These are phyloP conservation scores for Sinosuthora webbiana DNA, from an alignment of 2,113 vertebrate genomes.

Conservation along the genomic window DNA sequence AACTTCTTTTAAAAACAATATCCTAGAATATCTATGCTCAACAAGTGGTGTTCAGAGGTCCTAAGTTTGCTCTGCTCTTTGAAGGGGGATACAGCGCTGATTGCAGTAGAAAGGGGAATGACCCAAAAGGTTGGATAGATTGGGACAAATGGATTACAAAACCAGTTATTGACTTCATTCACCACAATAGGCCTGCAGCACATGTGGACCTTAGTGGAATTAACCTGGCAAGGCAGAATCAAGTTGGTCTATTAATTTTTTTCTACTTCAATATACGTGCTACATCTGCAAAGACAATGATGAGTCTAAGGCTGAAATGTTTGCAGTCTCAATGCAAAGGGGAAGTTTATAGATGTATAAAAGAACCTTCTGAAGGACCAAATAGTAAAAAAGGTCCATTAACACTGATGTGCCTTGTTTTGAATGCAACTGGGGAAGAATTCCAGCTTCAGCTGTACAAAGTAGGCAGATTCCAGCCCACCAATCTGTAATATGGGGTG, in stretches of 20 bases:
- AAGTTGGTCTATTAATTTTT: background rate
- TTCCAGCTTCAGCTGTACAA: background rate
- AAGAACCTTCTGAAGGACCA: background rate
- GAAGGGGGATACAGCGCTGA: background rate
- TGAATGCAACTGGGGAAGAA: background rate
- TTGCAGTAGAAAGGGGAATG: background rate
- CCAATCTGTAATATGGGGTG: fast-evolving
- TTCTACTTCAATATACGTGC: background rate
- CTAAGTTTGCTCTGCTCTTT: background rate
- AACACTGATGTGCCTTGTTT: background rate
- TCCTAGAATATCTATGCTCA: background rate
- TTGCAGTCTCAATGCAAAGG: background rate
- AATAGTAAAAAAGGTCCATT: background rate
- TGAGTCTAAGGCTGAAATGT: background rate
- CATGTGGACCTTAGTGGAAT: background rate
- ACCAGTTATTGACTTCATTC: background rate
- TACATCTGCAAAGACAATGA: background rate
- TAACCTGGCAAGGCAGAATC: background rate
- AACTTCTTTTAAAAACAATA: background rate
- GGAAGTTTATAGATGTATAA: background rate
- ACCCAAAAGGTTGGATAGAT: background rate
- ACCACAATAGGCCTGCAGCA: background rate
- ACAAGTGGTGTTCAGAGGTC: background rate
- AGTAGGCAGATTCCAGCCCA: background rate
- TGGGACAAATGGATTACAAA: background rate